phyloP scores from a whole-genome alignment of 2,113 vertebrate species.

The Cyprinodon brontotheroides region DNA sequence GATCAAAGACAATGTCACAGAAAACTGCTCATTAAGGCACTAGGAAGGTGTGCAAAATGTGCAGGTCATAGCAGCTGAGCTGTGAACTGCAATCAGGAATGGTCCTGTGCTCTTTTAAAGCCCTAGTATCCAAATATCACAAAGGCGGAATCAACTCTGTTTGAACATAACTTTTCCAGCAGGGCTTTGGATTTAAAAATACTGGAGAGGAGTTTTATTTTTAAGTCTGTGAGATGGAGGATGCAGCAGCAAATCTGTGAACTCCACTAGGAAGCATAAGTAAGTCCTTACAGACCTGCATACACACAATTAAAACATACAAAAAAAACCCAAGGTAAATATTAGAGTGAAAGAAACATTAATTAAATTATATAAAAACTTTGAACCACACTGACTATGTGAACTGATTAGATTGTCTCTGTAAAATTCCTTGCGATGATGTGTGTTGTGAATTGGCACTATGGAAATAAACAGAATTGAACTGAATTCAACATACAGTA shows the following conservation, averaged over 20 bases:
- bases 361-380: no score
- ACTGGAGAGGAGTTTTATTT: background rate
- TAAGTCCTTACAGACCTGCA: background rate
- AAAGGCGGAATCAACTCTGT: conserved; percentile 17
- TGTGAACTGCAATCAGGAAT: conserved; percentile 49
- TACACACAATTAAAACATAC: background rate
- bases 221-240: background rate
- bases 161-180: background rate
- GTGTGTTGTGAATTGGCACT: no score
- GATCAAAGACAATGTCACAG: conserved; percentile 51
- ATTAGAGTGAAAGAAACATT: no score
- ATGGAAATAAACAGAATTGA: no score
- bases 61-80: conserved; percentile 38
- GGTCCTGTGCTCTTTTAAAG: conserved; percentile 22
- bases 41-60: conserved; percentile 28
- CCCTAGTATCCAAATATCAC: background rate
- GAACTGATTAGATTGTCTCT: no score
- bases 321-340: no score
- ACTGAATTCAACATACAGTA: background rate
- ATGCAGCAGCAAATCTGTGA: background rate
- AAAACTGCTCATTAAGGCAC: conserved; percentile 48
- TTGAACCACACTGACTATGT: no score
- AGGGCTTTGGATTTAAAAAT: background rate
- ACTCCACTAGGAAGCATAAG: background rate
- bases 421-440: no score